phyloP scores from a whole-genome alignment of 2,797 vertebrate genomes.

The Ceyx erithaca region DNA sequence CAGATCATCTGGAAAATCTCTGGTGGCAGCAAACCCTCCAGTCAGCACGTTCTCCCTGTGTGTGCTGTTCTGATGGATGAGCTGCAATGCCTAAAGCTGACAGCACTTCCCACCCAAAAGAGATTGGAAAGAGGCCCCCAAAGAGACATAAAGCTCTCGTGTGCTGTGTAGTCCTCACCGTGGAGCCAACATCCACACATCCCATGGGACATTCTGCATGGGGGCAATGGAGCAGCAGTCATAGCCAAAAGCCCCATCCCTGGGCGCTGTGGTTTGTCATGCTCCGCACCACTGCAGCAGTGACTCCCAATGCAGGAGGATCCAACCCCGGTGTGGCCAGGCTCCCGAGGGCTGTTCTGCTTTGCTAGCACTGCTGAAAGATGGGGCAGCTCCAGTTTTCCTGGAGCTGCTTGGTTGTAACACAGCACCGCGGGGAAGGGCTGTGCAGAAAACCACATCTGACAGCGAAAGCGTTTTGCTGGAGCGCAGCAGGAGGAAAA shows the following conservation, averaged over 20 bases:
- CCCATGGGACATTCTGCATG: rapidly evolving
- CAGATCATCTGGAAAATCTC: background rate
- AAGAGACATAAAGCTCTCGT: background rate
- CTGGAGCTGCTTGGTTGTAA: background rate
- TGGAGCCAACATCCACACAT: rapidly evolving
- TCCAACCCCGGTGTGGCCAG: rapidly evolving
- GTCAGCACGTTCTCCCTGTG: background rate
- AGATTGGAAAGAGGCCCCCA: background rate
- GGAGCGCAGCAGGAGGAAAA: background rate
- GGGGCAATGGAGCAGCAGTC: rapidly evolving
- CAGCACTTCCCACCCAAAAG: rapidly evolving
- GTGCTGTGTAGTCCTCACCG: rapidly evolving
- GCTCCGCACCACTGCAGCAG: rapidly evolving
- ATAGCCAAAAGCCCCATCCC: background rate
- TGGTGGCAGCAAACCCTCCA: background rate
- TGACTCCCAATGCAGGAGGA: rapidly evolving
- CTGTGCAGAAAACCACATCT: background rate
- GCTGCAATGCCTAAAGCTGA: background rate
- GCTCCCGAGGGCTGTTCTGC: background rate
- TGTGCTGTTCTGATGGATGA: background rate
- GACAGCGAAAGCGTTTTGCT: constrained; percentile 10
- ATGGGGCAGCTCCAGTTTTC: background rate
- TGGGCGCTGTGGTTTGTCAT: rapidly evolving
- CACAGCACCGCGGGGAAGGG: background rate
- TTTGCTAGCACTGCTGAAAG: background rate